Base-by-base conservation (phyloP, 2,113 vertebrate genomes). In the Pristiophorus japonicus region DNA sequence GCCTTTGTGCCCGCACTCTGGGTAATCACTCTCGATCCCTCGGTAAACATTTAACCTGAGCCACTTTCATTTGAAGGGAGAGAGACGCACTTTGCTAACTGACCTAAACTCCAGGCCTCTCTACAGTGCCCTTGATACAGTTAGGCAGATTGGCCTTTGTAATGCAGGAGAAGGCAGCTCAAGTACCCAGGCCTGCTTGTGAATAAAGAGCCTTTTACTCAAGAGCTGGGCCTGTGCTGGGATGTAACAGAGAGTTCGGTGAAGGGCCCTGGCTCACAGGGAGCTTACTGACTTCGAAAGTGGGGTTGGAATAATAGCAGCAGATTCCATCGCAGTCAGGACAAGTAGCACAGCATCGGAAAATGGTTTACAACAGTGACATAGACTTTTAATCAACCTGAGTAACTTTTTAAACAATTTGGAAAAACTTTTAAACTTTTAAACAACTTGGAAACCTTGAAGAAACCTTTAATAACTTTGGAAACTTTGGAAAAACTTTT, bases 11-110 rank as follows among this genome's bases (percentile, higher is more conserved):
- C 84, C 84, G 51, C 84, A 24, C 84, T 51, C 84, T 51, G 84
- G 16, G 20, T 87, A 87, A 24, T 87, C 84, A 47, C 42, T 27
- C 84, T 87, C 84, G 45, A 87, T 87, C 84, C 42, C 42, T 87
- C 84, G 27, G 84, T 27, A 87, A 87, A 87, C 84, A 87, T 87
- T 87, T 87, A 24, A 20, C 42, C 84, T 87, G 84, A 51, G 84
- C 45, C 45, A 24, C 84, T 87, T 20, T 47, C 45, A 51, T 8
- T 87, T 87, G 10, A 4, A 87, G 20, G 30, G 84, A 51, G 45
- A 87, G 84, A 22, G 42, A 20, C 6, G 30, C 42, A 85, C 81
- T 85, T 81, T 81, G 78, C 16, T 42, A 38, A 84, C 78, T 14
- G 78, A 45, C 78, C 78, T 22, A 84, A 45, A 42, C 78, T 84